Percentiles rank a stretch among this genome's conserved stretches.
Conservation (phyloP, 1,140 invertebrate genomes). For the Orchestia grillus region DNA sequence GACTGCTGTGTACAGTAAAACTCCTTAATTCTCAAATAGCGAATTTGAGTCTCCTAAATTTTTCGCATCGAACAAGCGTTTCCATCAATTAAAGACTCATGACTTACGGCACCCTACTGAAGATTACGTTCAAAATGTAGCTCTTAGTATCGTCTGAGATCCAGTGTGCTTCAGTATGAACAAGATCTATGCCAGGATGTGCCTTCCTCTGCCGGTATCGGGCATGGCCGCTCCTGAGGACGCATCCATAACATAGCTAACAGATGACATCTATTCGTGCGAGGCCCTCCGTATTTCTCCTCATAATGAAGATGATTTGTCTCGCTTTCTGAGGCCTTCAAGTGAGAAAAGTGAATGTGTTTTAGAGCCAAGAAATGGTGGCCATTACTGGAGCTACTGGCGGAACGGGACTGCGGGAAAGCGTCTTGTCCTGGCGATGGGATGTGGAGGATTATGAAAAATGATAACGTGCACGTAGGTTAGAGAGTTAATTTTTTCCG, state of each 20-base stretch:
- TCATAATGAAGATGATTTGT: slow-evolving; percentile 37
- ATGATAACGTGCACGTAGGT: neutral
- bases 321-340: slow-evolving; percentile 21
- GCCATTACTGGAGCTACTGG: neutral
- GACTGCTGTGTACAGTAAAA: no score
- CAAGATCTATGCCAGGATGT: no score
- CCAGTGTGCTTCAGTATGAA: no score
- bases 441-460: neutral
- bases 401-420: neutral
- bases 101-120: no score
- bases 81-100: no score
- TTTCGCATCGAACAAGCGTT: no score
- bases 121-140: no score
- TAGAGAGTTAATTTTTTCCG: neutral
- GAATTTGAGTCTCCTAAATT: no score
- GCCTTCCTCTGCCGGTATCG: neutral
- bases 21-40: no score
- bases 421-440: neutral
- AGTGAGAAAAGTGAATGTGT: slow-evolving; percentile 32
- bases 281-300: slow-evolving; percentile 20
- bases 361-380: neutral
- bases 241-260: neutral
- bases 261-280: slow-evolving; percentile 17
- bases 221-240: neutral
- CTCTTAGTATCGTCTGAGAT: no score